These are phyloP conservation scores for Bucorvus abyssinicus DNA, from an alignment of 2,797 vertebrate species.

Conservation along the genomic window DNA sequence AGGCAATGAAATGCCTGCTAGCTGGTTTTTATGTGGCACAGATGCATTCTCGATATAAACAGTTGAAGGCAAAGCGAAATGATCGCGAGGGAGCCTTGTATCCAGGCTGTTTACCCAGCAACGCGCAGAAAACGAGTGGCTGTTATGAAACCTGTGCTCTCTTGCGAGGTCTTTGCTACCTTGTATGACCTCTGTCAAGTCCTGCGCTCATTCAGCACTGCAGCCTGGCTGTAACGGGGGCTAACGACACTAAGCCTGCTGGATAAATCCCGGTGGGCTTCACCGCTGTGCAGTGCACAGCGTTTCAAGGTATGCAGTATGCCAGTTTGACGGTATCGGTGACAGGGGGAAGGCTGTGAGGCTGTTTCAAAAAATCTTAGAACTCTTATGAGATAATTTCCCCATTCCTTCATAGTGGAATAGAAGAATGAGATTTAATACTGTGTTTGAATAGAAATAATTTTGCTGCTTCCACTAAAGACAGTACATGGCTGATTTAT, in stretches of 20 bases:
- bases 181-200: slow-evolving; percentile 56
- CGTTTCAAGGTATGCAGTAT: not conserved
- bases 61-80: not conserved
- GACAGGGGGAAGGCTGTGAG: not conserved
- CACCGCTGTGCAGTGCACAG: slow-evolving; percentile 4
- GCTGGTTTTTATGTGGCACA: not conserved
- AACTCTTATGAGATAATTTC: not conserved
- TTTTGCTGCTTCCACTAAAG: not conserved
- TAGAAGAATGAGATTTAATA: not conserved
- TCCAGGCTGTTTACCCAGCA: slow-evolving; percentile 22
- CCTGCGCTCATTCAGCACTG: not conserved
- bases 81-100: not conserved
- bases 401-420: not conserved
- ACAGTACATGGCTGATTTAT: not conserved
- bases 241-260: slow-evolving; percentile 28
- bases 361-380: slow-evolving; percentile 9
- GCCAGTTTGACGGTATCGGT: not conserved
- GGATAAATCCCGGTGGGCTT: slow-evolving; percentile 42
- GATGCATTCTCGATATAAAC: not conserved
- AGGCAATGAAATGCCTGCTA: not conserved
- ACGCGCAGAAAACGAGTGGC: not conserved
- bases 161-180: slow-evolving; percentile 32
- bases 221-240: slow-evolving; percentile 1
- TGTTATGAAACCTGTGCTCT: slow-evolving; percentile 26
- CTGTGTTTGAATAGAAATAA: not conserved